Evolutionary conservation across 2,797 vertebrate genomes (phyloP).

Genomic region (Sebastes nivosus): DNA sequence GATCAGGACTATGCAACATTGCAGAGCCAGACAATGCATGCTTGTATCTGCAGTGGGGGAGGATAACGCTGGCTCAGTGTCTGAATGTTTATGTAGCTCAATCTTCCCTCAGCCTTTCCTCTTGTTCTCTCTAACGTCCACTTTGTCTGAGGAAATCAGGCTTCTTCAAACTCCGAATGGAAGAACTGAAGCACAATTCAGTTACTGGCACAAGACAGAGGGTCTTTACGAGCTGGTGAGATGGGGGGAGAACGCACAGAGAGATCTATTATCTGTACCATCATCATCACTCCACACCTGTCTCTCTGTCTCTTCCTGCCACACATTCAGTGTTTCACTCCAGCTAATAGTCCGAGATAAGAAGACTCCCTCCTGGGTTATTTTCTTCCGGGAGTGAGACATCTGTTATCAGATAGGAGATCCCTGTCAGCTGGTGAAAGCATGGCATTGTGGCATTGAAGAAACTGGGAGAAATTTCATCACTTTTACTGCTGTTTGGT

Average conservation of each 20-base stretch:
- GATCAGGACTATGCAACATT: background rate
- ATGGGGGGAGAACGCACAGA: background rate
- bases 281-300: background rate
- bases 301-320: background rate
- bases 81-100: background rate
- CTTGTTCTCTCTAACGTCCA: background rate
- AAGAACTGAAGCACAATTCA: background rate
- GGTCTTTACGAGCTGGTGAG: background rate
- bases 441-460: conserved; percentile 15
- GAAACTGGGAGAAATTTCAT: conserved; percentile 25
- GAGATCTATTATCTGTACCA: background rate
- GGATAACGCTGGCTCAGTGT: too few species aligned
- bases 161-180: background rate
- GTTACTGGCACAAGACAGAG: background rate
- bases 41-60: background rate
- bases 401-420: background rate
- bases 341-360: background rate
- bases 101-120: background rate
- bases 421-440: conserved; percentile 67
- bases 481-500: background rate
- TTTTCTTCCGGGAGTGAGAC: background rate
- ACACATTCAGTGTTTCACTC: background rate
- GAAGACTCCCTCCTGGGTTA: background rate
- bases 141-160: background rate
- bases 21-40: background rate